A percentile compares a stretch with the other conserved stretches of the same genome.
phyloP scores from a whole-genome alignment of 2,888 invertebrate genomes.

The Morpho achilles region DNA sequence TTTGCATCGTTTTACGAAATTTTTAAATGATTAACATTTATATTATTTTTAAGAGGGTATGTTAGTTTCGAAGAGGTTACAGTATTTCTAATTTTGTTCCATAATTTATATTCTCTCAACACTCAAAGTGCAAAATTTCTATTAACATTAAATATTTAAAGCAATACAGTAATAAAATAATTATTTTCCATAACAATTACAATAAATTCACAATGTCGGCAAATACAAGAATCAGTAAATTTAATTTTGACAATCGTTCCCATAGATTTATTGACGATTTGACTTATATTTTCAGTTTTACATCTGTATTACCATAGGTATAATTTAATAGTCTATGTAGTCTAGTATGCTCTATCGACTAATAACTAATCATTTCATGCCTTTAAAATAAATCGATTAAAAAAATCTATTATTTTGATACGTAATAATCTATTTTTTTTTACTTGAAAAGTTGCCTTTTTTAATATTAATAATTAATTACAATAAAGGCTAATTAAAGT shows the following conservation, averaged over 20 bases:
- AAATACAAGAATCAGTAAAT: slow-evolving; percentile 1
- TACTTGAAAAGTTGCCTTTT: too few relatives aligned
- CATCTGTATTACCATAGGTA: too few relatives aligned
- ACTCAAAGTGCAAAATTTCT: neutral
- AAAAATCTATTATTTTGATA: too few relatives aligned
- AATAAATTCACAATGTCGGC: slow-evolving; percentile 6
- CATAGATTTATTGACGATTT: neutral
- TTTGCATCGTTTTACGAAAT: slow-evolving; percentile 49
- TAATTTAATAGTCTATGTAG: too few relatives aligned
- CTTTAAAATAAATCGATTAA: too few relatives aligned
- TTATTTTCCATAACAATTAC: slow-evolving; percentile 2
- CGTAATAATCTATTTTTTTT: too few relatives aligned
- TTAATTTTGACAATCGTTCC: slow-evolving; percentile 10
- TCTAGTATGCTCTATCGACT: too few relatives aligned
- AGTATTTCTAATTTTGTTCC: slow-evolving; percentile 13
- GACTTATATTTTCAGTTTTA: neutral
- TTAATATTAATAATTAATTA: too few relatives aligned
- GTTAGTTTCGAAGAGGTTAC: slow-evolving; percentile 19
- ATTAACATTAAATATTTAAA: neutral
- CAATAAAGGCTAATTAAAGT: too few relatives aligned
- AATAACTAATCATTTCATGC: too few relatives aligned
- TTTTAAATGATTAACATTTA: neutral
- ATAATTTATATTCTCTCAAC: neutral
- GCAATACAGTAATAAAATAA: neutral
- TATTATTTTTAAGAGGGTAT: slow-evolving; percentile 11